These are phyloP conservation scores for Trissolcus basalis DNA, from an alignment of 1,140 invertebrate species.

Conservation along the genomic window DNA sequence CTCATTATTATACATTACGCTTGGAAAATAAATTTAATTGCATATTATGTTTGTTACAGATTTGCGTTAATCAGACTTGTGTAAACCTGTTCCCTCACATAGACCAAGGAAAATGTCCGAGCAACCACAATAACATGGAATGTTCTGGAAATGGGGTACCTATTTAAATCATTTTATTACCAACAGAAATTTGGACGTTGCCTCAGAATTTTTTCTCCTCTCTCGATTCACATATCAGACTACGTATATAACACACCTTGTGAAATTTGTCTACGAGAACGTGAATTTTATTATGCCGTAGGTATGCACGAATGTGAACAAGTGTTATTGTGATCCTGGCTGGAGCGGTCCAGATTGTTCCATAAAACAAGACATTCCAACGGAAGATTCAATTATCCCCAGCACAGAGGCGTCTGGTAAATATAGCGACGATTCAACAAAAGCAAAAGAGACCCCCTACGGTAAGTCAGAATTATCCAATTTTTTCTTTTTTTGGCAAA, in stretches of 20 bases:
- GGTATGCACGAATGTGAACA: constrained; percentile 95
- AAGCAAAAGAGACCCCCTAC: constrained; percentile 91
- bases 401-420: constrained; percentile 73
- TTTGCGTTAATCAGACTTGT: constrained; percentile 96
- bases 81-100: constrained; percentile 87
- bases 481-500: too few species aligned
- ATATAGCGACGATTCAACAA: constrained; percentile 82
- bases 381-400: constrained; percentile 74
- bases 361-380: constrained; percentile 81
- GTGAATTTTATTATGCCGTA: constrained; percentile 66
- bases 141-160: constrained; percentile 96
- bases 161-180: constrained; percentile 7
- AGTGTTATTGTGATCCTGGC: constrained; percentile 91
- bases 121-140: constrained; percentile 89
- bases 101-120: constrained; percentile 90
- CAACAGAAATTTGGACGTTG: too few species aligned
- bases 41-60: constrained; percentile 71
- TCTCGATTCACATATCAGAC: too few species aligned
- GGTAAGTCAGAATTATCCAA: constrained; percentile 81
- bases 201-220: neutral
- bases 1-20: too few species aligned
- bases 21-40: too few species aligned
- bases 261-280: constrained; percentile 5
- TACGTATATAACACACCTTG: constrained; percentile 1
- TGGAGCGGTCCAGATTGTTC: constrained; percentile 95